Base-by-base conservation (phyloP, 2,797 vertebrate species). In the Natrix natrix region DNA sequence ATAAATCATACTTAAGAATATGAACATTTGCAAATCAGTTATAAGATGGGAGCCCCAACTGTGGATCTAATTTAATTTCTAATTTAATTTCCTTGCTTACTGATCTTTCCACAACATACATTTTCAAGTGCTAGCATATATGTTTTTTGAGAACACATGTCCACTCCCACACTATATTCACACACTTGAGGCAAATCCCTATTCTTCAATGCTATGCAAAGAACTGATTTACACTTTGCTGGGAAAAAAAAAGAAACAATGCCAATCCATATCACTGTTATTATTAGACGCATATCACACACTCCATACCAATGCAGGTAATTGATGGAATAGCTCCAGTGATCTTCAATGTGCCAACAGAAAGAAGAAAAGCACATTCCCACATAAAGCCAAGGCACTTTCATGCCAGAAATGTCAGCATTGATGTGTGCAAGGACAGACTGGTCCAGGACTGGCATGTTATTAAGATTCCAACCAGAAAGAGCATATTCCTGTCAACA, bases 321-420 rank as follows among this genome's bases (percentile, higher is more conserved):
- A 97, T 99, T 99, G 97, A 99, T 99, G 78, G 98, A 99, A 92
- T 99, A 99, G 95, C 98, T 99, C 98, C 98, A 99, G 95, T 99
- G 98, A 95, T 99, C 98, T 97, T 99, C 98, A 55, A 99, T 99
- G 95, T 99, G 99, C 99, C 99, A 99, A 96, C 99, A 99, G 95
- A 99, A 99, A 0, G 99, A 99, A 88, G 99, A 99, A 97, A 99
- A 99, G 95, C 99, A 99, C 99, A 99, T 99, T 91, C 99, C 99
- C 61, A 99, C 99, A 0, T 99, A 99, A 0, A 99, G 98, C 99
- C 99, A 99, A 59, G 99, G 99, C 69, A 99, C 98, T 97, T 99
- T 99, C 99, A 99, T 99, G 66, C 99, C 99, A n/a, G 99, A 99
- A 97, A 99, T 99, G 97, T 99, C 99, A 74, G 98, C 99, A 2